These are phyloP conservation scores for Dolichopus griseipennis DNA, from an alignment of 2,888 invertebrate species.

Conservation along the genomic window DNA sequence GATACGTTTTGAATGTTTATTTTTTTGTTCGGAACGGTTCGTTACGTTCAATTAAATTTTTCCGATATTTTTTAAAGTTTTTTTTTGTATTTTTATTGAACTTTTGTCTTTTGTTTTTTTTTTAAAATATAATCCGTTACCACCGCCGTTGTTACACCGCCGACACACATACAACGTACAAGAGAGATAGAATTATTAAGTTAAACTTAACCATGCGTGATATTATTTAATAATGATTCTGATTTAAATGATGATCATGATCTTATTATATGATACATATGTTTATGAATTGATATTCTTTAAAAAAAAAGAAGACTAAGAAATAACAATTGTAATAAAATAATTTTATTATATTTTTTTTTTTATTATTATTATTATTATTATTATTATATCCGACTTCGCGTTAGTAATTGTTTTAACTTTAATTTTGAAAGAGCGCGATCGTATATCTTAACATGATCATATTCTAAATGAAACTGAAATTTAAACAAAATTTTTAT, in stretches of 20 bases:
- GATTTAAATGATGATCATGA: no score
- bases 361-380: no score
- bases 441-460: conserved; percentile 22
- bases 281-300: no score
- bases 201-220: neutral
- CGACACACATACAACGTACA: neutral
- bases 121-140: no score
- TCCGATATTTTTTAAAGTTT: neutral
- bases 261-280: no score
- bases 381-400: neutral
- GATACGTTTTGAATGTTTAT: no score
- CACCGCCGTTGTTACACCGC: no score
- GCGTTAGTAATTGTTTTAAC: neutral
- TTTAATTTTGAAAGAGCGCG: neutral
- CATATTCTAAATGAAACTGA: conserved; percentile 27
- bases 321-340: no score
- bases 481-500: conserved; percentile 14
- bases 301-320: no score
- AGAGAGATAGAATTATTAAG: no score
- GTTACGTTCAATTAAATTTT: conserved; percentile 5
- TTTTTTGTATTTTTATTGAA: neutral
- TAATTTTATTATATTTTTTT: no score
- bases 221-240: neutral
- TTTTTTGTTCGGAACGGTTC: neutral
- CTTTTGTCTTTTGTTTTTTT: no score